Base-by-base conservation (phyloP, 92 coral and sea anemone species). In the Palythoa caribaeorum region DNA sequence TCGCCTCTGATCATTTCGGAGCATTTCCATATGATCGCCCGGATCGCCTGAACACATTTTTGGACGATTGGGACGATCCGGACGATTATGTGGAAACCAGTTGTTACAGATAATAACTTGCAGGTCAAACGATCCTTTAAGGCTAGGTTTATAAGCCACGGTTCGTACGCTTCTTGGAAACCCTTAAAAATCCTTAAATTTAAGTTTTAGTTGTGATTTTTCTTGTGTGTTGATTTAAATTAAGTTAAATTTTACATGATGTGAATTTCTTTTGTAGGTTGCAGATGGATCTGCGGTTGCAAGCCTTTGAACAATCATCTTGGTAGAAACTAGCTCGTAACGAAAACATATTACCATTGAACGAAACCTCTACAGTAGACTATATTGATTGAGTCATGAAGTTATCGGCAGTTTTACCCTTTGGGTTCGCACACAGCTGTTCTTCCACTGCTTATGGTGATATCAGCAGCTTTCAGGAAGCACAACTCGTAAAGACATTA, bases 281-380 rank as follows among this genome's bases (percentile, higher is more conserved):
- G 50, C 68, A 21, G 83, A 28, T 51, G 66, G 68, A 54, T 53
- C 66, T 12, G 83, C 38, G 39, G 68, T 53, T 36, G 69, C 83
- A 28, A 77, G 20, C 38, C 83, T 77, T 35, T 77, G n/a, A 77
- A 73, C 78, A 77, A 35, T 48, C 20, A 35, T 1, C 63, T 16
- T 14, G n/a, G 63, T 3, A 44, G 10, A 70, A 70, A 14, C 81
- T 52, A 1, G 37, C 3, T 28, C 17, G 21, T 17, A 28, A 36
- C 59, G 9, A 20, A n/a, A 52, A 20, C 15, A 63, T 19, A 3
- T 66, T 9, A 1, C 15, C 5, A 3, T 10, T 2, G 8, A 17
- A 21, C 13, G 59, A 47, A 44, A 15, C 6, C 5, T 59, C 65
- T 15, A 59, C n/a, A 28, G 9, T 35, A 20, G 73, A 68, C 21